Percentiles rank a stretch among this genome's conserved stretches.
These are phyloP conservation scores for Meliscaeva auricollis DNA, from an alignment of 2,888 invertebrate genomes.

Conservation along the genomic window DNA sequence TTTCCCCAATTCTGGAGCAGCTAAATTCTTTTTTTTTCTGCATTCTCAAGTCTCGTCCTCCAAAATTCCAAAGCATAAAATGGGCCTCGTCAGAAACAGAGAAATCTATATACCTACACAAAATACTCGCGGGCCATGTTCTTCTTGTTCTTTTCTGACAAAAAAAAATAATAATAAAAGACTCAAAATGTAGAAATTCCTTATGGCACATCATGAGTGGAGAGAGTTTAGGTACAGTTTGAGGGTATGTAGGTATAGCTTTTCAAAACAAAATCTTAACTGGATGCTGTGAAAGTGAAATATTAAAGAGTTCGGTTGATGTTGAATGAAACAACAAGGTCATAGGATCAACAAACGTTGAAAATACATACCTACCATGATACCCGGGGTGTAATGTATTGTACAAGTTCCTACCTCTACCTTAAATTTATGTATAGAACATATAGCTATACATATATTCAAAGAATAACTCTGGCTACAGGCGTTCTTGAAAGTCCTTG, in stretches of 20 bases:
- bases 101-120: constrained; percentile 27
- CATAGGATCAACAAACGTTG: constrained; percentile 69
- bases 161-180: not conserved
- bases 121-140: constrained; percentile 45
- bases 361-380: no score
- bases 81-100: constrained; percentile 55
- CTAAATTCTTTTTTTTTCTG: constrained; percentile 1
- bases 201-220: not conserved
- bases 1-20: constrained; percentile 11
- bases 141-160: constrained; percentile 38
- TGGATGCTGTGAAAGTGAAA: constrained; percentile 48
- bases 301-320: constrained; percentile 57
- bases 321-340: constrained; percentile 66
- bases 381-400: not conserved
- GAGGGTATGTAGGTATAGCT: not conserved
- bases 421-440: no score
- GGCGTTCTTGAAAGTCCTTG: constrained; percentile 53
- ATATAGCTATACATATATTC: no score
- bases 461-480: constrained; percentile 43
- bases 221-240: not conserved
- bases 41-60: not conserved
- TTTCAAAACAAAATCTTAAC: constrained; percentile 35
- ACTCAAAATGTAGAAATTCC: constrained; percentile 24
- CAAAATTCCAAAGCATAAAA: not conserved
- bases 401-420: no score